Base-by-base conservation (phyloP, 2,888 invertebrate genomes). In the Hirtodrosophila duncani region DNA sequence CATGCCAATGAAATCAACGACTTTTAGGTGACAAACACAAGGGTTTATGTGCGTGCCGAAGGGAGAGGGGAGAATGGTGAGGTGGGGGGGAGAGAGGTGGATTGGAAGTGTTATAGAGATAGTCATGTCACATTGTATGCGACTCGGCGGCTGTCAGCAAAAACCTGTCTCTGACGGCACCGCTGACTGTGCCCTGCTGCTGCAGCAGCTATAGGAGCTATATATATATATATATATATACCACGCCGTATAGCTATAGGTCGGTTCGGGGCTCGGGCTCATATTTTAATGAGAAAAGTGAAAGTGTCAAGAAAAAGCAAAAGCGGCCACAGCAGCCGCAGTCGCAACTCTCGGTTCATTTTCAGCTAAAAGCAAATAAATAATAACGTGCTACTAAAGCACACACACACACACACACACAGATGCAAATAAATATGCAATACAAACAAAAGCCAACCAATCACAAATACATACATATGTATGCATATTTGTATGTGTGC, bases 221-320 rank as follows among this genome's bases (percentile, higher is more conserved):
- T n/a, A n/a, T n/a, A n/a, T n/a, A n/a, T n/a, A n/a, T n/a, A n/a
- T n/a, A n/a, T n/a, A n/a, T n/a, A n/a, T n/a, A n/a, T n/a, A n/a
- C n/a, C n/a, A n/a, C n/a, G n/a, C n/a, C n/a, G n/a, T n/a, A n/a
- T n/a, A n/a, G n/a, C 10, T 10, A 44, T 46, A 45, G 49, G 56
- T 42, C 46, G 57, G 17, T 34, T 36, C 36, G 48, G 31, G 30
- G 45, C 42, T 49, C 72, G 60, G 59, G 72, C 68, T 75, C 67
- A 75, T 79, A 75, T 81, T 80, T 79, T 79, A 81, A 74, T 74
- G 80, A 81, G 77, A 74, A 74, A 74, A 74, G 72, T 74, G 72
- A 74, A 74, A 74, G 72, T 74, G 72, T 74, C 82, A 74, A 74
- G 72, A 74, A 78, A 74, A 41, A 26, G 52, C 50, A 41, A 36